These are phyloP conservation scores for Reticulitermes lucifugus DNA, from an alignment of 2,888 invertebrate species.

Conservation along the genomic window DNA sequence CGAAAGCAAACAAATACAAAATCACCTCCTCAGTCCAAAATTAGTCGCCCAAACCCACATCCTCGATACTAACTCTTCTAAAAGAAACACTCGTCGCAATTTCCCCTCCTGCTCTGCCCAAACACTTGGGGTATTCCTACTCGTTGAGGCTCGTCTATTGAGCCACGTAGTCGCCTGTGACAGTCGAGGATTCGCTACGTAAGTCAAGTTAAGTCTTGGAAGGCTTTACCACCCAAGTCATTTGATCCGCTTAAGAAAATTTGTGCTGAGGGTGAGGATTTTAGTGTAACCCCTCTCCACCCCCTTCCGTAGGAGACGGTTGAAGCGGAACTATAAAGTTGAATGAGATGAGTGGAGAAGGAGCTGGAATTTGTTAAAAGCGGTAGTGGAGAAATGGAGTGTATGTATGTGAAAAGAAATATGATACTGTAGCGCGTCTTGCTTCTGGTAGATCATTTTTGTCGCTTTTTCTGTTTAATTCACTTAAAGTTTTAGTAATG, in stretches of 20 bases:
- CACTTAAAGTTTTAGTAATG: not conserved
- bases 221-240: constrained; percentile 51
- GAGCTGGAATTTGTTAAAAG: constrained; percentile 24
- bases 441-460: not conserved
- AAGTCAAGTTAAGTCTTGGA: constrained; percentile 50
- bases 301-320: not conserved
- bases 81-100: constrained; percentile 14
- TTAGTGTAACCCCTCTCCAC: not conserved
- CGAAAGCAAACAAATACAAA: constrained; percentile 12
- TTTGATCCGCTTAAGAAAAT: constrained; percentile 53
- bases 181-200: constrained; percentile 49
- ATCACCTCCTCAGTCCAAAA: constrained; percentile 8
- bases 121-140: constrained; percentile 11
- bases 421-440: constrained; percentile 12
- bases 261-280: constrained; percentile 48
- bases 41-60: not conserved
- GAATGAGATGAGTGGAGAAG: constrained; percentile 41
- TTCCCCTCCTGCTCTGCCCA: not conserved
- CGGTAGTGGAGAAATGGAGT: constrained; percentile 17
- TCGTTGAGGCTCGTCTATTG: constrained; percentile 23
- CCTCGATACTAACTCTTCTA: constrained; percentile 1
- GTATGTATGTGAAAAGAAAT: constrained; percentile 8
- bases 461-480: not conserved
- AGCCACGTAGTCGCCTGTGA: constrained; percentile 45
- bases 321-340: constrained; percentile 47